Conservation (phyloP, 2,888 invertebrate species). For the Strigamia transsilvanica region DNA sequence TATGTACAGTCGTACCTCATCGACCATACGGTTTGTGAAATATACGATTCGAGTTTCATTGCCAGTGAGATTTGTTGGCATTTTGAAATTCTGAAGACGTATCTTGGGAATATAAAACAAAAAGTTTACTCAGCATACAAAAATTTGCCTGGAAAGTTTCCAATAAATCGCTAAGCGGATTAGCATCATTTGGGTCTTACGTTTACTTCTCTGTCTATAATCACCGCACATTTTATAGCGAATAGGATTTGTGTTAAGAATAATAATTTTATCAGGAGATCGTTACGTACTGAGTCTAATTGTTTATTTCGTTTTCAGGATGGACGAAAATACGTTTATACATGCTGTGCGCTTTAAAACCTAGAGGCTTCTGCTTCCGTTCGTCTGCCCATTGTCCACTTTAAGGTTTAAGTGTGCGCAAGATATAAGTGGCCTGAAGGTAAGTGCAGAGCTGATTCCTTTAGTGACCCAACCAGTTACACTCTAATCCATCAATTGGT, state of each 20-base stretch:
- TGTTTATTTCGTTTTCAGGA: no score
- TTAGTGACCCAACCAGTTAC: not conserved
- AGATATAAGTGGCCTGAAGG: not conserved
- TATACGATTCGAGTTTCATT: no score
- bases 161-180: not conserved
- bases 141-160: not conserved
- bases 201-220: not conserved
- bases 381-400: no score
- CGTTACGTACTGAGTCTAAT: no score
- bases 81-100: not conserved
- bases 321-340: no score
- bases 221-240: not conserved
- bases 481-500: not conserved
- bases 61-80: not conserved
- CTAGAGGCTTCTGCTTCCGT: no score
- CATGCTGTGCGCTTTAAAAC: no score
- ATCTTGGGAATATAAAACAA: not conserved
- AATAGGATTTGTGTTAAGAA: not conserved
- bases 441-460: not conserved
- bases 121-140: not conserved
- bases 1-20: not conserved
- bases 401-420: no score
- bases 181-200: not conserved
- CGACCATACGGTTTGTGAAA: not conserved
- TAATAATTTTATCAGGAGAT: not conserved